Base-by-base conservation (phyloP, 2,797 vertebrate genomes). In the Mastacembelus armatus region DNA sequence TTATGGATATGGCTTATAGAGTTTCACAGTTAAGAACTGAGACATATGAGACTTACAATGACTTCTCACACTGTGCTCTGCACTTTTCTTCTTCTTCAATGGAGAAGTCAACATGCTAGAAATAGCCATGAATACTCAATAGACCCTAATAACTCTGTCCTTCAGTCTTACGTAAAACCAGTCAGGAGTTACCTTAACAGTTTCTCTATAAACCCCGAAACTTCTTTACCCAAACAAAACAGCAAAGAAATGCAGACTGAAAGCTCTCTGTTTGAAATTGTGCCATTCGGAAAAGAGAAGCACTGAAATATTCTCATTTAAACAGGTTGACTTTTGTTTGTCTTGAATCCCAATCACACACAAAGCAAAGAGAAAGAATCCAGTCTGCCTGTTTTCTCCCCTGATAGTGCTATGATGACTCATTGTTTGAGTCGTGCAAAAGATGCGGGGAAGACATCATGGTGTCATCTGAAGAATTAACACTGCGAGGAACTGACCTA, bases 391-490 rank as follows among this genome's bases (percentile, higher is more conserved):
- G 43, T 35, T 54, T 71, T 35, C 54, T 61, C 65, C 42, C 36
- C 33, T 55, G 50, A 62, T 9, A 7, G 19, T 5, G 30, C 38
- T 35, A 0, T 18, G 59, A 67, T 81, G 79, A 80, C 44, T 83
- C 74, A 67, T 36, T 49, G 36, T 39, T 35, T 3, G 14, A 44
- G 50, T 38, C 0, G 1, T 22, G 33, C 36, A 19, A 18, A 5
- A 51, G 59, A 49, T 26, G 61, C 5, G 70, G 43, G 58, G 61
- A 72, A 24, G 33, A 54, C 33, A 26, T 54, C 52, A 59, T 48
- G 44, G 16, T 43, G 70, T 65, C 58, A 42, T 60, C 57, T 65
- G 61, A 80, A 59, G 47, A 67, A 74, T 69, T 27, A 74, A 60
- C 38, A 32, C 39, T 10, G 21, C 30, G 50, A 60, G 42, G 39